Percentiles rank a stretch among this genome's conserved stretches.
Conservation (phyloP, 2,888 invertebrate species). For the Aporophyla nigra region DNA sequence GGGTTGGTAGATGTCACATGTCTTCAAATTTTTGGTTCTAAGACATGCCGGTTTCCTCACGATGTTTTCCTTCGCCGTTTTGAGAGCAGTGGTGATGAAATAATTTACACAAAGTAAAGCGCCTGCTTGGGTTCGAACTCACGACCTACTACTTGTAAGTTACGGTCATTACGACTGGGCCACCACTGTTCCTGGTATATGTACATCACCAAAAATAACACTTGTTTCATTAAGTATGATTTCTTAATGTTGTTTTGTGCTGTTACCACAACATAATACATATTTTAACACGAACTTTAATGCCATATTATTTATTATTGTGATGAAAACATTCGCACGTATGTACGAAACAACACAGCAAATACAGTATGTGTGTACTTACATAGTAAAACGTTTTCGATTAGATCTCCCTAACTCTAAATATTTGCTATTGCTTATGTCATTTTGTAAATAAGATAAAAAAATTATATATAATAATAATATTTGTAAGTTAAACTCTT, state of each 20-base stretch:
- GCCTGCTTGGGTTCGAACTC: no score
- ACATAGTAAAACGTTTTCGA: constrained; percentile 48
- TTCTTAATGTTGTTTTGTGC: background rate
- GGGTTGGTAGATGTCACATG: no score
- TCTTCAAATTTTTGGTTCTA: no score
- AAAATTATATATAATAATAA: no score
- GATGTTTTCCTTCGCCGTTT: no score
- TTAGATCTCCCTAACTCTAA: constrained; percentile 34
- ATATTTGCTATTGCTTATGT: constrained; percentile 24
- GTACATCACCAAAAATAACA: background rate
- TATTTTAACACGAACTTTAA: constrained; percentile 1
- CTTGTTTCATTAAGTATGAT: background rate
- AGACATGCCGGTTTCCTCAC: no score
- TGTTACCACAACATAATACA: background rate
- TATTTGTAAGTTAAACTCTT: no score
- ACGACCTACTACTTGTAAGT: no score
- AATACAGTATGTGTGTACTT: constrained; percentile 26
- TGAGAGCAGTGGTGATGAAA: no score
- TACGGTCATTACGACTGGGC: no score
- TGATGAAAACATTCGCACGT: constrained; percentile 40
- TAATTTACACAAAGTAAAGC: no score
- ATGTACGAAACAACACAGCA: constrained; percentile 37
- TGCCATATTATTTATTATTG: constrained; percentile 23
- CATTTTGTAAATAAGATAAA: constrained; percentile 21
- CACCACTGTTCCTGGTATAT: no score